A percentile compares a stretch with the other conserved stretches of the same genome.
Conservation (phyloP, 2,797 vertebrate genomes). For the Premnoplex brunnescens region DNA sequence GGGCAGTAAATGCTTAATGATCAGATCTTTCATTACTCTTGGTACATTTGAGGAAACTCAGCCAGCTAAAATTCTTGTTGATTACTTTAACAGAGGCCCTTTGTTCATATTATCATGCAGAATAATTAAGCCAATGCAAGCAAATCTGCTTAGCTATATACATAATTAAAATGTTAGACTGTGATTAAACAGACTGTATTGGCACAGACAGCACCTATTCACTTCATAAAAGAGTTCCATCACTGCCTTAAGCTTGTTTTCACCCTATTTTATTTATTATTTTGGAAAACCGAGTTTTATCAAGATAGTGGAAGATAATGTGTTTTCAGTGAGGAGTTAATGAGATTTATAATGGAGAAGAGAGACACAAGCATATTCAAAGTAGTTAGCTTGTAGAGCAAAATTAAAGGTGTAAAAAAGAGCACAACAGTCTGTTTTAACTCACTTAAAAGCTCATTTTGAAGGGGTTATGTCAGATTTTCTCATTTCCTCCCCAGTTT, state of each 20-base stretch:
- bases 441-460: slow-evolving; percentile 21
- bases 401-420: neutral
- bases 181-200: slow-evolving; percentile 10
- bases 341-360: neutral
- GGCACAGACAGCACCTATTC: slow-evolving; percentile 36
- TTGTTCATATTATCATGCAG: slow-evolving; percentile 74
- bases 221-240: neutral
- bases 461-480: neutral
- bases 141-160: slow-evolving; percentile 41
- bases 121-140: slow-evolving; percentile 71
- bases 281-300: neutral
- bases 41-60: slow-evolving; percentile 67
- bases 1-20: slow-evolving; percentile 74
- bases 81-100: slow-evolving; percentile 71
- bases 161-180: slow-evolving; percentile 70
- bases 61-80: slow-evolving; percentile 62
- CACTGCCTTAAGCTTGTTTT: neutral
- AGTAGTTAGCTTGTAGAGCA: neutral
- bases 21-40: slow-evolving; percentile 66
- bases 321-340: neutral
- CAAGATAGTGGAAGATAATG: neutral
- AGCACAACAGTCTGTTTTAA: neutral
- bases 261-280: neutral
- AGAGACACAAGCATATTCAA: neutral
- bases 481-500: neutral